Conservation (phyloP, 2,888 invertebrate genomes). For the Rambutsinella grinnellia region DNA sequence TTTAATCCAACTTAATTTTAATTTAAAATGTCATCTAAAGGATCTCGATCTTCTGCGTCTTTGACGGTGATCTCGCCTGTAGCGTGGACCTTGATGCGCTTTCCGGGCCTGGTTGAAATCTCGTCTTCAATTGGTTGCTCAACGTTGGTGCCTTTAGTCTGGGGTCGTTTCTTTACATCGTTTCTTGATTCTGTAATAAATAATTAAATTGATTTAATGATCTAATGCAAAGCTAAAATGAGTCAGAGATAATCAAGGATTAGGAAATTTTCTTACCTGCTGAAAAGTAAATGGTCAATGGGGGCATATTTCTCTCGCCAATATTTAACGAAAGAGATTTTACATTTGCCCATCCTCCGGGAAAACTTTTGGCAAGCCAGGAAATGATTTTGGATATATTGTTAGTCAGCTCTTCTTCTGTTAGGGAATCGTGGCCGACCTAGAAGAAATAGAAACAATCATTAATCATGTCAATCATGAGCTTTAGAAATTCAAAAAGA, state of each 20-base stretch:
- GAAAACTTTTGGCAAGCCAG: constrained; percentile 54
- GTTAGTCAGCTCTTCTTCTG: constrained; percentile 48
- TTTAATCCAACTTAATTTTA: constrained; percentile 1
- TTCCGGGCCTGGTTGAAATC: constrained; percentile 55
- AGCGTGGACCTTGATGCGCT: constrained; percentile 50
- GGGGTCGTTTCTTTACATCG: constrained; percentile 35
- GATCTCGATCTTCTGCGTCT: constrained; percentile 27
- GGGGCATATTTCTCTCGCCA: constrained; percentile 43
- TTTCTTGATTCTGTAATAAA: constrained; percentile 48
- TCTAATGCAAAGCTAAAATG: neutral
- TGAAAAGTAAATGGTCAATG: constrained; percentile 59
- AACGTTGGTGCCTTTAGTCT: constrained; percentile 9
- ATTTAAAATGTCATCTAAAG: constrained; percentile 39
- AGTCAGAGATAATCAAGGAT: neutral
- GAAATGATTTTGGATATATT: constrained; percentile 53
- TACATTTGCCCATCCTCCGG: constrained; percentile 63
- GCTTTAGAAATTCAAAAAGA: neutral
- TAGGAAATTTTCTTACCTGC: constrained; percentile 37
- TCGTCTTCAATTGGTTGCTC: constrained; percentile 51
- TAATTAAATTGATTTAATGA: neutral
- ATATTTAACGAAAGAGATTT: constrained; percentile 50
- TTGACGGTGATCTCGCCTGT: constrained; percentile 52
- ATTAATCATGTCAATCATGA: neutral
- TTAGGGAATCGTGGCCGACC: constrained; percentile 60
- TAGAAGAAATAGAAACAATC: constrained; percentile 25